Evolutionary conservation across 2,797 vertebrate species (phyloP), one percentile per base, ranked within the genome.

Genomic region (Chaetodon trifasciatus): DNA sequence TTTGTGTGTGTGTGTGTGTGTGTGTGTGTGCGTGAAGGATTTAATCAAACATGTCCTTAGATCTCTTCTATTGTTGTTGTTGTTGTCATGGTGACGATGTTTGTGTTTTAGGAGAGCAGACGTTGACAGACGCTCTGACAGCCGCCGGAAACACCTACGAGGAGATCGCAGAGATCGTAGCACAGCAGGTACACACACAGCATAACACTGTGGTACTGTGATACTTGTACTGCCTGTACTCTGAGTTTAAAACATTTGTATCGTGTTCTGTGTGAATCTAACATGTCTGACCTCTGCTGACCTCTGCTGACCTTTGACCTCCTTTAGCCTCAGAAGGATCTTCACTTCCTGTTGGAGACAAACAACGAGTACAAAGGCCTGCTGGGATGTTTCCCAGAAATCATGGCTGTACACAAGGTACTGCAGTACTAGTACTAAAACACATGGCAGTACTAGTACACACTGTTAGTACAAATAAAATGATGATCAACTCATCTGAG

Each of bases 301-400:
- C 28, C 28, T 11, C 7, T 62, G 39, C 0, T 66, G 32, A 57
- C 23, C 58, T 40, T 39, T 73, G 73, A 60, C 39, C 40, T 32
- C 37, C 24, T 53, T 3, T 70, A 98, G 97, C 97, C 97, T 16
- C 97, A 94, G 94, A 97, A 96, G 89, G 97, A 98, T 70, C 96
- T 98, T n/a, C 96, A 97, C 72, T 97, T 96, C 92, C 93, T 98
- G 88, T 95, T 98, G 95, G 97, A 98, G 85, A 97, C 96, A n/a
- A 98, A 97, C 86, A 95, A 93, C 0, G 97, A 98, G 72, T 98
- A 98, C 72, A 98, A 97, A 83, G 96, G 97, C 40, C 95, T 98
- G 78, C 95, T 98, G 13, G 96, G 96, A 86, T 97, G 97, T 91
- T 98, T 98, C 89, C 97, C 97, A 11, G 97, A 98, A 61, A 97